Evolutionary conservation across 2,797 vertebrate genomes (phyloP).

Genomic region (Bradypus variegatus): DNA sequence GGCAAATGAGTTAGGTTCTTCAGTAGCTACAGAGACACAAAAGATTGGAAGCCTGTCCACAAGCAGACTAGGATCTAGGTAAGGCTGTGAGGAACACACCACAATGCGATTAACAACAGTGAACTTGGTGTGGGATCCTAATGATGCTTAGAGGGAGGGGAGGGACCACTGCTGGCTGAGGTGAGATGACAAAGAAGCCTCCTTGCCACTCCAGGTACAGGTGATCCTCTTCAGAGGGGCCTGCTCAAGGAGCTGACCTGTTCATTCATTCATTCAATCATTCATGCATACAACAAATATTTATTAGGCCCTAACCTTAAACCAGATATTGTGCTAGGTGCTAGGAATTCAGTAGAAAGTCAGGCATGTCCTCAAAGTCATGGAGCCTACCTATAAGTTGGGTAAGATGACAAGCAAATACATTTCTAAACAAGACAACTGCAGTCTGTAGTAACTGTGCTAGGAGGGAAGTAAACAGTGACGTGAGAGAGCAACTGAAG

Average conservation of each 20-base stretch:
- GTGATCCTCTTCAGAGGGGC: neutral
- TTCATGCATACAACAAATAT: neutral
- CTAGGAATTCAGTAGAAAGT: neutral
- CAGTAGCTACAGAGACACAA: neutral
- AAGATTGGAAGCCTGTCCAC: neutral
- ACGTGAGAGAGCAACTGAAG: neutral
- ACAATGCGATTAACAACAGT: fast-evolving
- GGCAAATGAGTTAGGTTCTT: neutral
- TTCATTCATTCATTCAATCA: neutral
- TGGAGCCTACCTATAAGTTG: neutral
- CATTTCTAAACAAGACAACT: neutral
- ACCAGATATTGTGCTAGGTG: neutral
- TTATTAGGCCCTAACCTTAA: neutral
- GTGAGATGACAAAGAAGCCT: neutral
- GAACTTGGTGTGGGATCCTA: neutral
- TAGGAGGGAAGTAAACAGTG: neutral
- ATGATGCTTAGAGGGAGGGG: neutral
- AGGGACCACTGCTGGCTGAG: neutral
- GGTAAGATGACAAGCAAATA: neutral
- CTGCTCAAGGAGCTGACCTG: neutral
- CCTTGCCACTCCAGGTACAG: neutral
- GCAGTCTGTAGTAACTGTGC: neutral
- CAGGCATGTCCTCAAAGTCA: neutral
- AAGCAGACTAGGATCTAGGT: neutral
- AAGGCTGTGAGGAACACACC: neutral